Evolutionary conservation across 1,140 invertebrate genomes (phyloP), one percentile per base, ranked within the genome.

Genomic region (Halesus radiatus): DNA sequence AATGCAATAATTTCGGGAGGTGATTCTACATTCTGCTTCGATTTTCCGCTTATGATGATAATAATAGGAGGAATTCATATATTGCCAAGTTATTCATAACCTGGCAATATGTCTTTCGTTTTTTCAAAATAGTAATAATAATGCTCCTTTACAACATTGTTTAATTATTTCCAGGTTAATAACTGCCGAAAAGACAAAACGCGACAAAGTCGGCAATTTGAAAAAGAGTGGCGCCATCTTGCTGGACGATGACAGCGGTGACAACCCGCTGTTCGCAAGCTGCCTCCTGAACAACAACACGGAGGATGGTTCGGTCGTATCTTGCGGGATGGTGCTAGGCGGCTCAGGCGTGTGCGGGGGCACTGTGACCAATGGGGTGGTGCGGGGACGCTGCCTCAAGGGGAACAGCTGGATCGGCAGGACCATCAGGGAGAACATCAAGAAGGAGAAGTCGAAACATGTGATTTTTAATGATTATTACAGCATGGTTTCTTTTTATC

Each of bases 231-330:
- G 82, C 8, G 82, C 82, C 8, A 64, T 83, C n/a, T 23, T 83
- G 45, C 45, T 60, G 7, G 86, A 80, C 0, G 86, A 87, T 3
- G 85, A 80, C 0, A 86, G 87, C 3, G 86, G 85, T 0, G 86
- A 86, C 1, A 85, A 84, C 29, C 83, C 87, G 60, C 74, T 88
- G 32, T 88, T 87, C 37, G 87, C 88, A 60, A 85, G 86, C 0
- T 90, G 89, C 54, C 85, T 90, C 7, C 89, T 90, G 72, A 90
- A 90, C 83, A 90, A 90, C 81, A 89, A 89, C 80, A 85, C 85
- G 52, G 85, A 86, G 84, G 86, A 86, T 86, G 15, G 80, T 78
- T 79, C 26, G 32, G 76, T 20, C 23, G 50, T 68, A 1, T 81
- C 79, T 23, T 75, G 74, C 29, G 62, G 76, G 20, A 54, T 77